phyloP scores from a whole-genome alignment of 2,797 vertebrate species.

The Zalophus californianus region DNA sequence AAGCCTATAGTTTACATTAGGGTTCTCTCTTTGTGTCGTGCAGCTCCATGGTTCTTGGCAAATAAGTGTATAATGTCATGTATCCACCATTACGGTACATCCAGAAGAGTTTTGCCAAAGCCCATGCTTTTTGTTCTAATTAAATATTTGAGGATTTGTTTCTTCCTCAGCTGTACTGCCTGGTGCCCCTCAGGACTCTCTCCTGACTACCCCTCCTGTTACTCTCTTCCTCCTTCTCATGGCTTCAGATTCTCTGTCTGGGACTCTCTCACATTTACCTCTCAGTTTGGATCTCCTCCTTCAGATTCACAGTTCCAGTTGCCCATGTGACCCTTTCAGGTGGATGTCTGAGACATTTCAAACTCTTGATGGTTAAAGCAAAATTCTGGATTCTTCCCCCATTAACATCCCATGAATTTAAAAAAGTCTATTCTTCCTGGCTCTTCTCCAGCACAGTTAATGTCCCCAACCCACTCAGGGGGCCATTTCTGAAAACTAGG shows the following conservation, averaged over 20 bases:
- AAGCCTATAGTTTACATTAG: background rate
- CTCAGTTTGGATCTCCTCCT: background rate
- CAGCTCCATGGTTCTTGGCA: background rate
- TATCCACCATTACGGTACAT: too few relatives aligned
- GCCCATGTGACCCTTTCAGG: background rate
- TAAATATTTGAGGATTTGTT: background rate
- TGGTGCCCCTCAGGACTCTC: background rate
- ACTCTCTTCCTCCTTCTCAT: background rate
- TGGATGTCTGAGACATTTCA: background rate
- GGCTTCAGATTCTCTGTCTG: background rate
- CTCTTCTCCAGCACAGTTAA: too few relatives aligned
- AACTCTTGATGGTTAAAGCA: background rate
- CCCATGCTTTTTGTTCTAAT: background rate
- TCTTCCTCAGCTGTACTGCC: background rate
- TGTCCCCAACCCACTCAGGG: background rate
- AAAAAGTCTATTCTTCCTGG: background rate
- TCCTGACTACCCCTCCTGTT: background rate
- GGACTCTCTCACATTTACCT: background rate
- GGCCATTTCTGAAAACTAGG: background rate
- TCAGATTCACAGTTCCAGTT: background rate
- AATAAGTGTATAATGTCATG: background rate
- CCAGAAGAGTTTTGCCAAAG: background rate
- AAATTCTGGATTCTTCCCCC: background rate
- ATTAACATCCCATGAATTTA: background rate
- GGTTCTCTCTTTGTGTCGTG: fast-evolving